Base-by-base conservation (phyloP, 2,797 vertebrate genomes). In the Threskiornis aethiopicus region DNA sequence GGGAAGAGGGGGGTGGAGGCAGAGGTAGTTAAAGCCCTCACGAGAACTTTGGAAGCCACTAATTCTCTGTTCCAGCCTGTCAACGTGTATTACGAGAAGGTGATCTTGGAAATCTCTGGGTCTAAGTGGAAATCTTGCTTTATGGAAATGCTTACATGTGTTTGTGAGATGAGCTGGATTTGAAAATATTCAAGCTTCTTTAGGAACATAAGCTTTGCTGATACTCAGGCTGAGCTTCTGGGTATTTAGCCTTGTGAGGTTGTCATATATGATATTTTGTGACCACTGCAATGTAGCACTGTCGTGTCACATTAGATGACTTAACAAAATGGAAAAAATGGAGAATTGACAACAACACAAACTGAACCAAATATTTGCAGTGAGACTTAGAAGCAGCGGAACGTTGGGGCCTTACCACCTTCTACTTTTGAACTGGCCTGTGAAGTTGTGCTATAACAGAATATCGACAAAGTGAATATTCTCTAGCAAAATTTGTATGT, bases 101-200 rank as follows among this genome's bases (percentile, higher is more conserved):
- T 95, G 91, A 87, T 97, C 81, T 94, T 94, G 96, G 90, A 96
- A 96, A 94, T 97, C 87, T 96, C 85, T 90, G 90, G 67, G 89
- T 92, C 93, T 78, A 75, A 87, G 89, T 87, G 77, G 86, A 97
- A 97, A 92, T 96, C 90, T 93, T 97, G 91, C 96, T 95, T 96
- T 96, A 86, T 96, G 84, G 96, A 96, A 96, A 97, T 97, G 94
- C 96, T 97, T 97, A 95, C 90, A 91, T 97, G 96, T 94, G 96
- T 97, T 97, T 95, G 93, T 81, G 91, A 96, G 97, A 98, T 98
- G 97, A 98, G 97, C 96, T 96, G 98, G 97, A 98, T 98, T 98
- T 98, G 97, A 93, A 97, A 97, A 97, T 93, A 94, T 90, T 70
- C 91, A 95, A 90, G 96, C 97, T 98, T 97, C 97, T 98, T 95